Conservation (phyloP, 2,113 vertebrate genomes). For the Barnardius zonarius region DNA sequence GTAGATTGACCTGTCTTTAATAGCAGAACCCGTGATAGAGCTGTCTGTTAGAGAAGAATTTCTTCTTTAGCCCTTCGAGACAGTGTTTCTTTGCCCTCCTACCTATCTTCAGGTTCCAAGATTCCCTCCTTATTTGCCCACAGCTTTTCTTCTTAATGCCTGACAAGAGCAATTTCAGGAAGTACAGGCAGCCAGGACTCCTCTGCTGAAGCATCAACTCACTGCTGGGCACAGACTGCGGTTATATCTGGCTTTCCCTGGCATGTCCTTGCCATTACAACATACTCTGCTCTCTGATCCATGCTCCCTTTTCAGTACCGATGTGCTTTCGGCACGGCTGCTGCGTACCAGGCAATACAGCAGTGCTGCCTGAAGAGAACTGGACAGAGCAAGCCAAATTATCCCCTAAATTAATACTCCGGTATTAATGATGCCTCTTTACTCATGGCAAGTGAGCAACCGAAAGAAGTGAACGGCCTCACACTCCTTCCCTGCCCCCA, state of each 20-base stretch:
- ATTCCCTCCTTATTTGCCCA: background rate
- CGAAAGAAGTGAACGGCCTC: too few relatives aligned
- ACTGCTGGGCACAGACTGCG: accelerated
- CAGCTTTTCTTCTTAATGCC: background rate
- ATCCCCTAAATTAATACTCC: background rate
- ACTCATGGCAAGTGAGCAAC: background rate
- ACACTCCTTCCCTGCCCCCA: accelerated
- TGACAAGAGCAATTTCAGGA: background rate
- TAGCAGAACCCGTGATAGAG: background rate
- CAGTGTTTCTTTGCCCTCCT: background rate
- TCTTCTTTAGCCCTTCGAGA: background rate
- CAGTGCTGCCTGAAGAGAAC: background rate
- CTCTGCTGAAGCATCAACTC: background rate
- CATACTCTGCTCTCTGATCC: background rate
- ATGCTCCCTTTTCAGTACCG: background rate
- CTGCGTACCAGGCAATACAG: accelerated
- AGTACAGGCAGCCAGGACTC: background rate
- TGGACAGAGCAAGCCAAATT: too few relatives aligned
- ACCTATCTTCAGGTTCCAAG: background rate
- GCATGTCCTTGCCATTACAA: background rate
- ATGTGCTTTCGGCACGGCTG: background rate
- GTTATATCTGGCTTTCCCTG: background rate
- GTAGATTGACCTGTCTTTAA: background rate
- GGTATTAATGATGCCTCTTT: background rate
- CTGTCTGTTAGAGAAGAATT: background rate